Base-by-base conservation (phyloP, 2,888 invertebrate species). In the Sphaerophoria taeniata region DNA sequence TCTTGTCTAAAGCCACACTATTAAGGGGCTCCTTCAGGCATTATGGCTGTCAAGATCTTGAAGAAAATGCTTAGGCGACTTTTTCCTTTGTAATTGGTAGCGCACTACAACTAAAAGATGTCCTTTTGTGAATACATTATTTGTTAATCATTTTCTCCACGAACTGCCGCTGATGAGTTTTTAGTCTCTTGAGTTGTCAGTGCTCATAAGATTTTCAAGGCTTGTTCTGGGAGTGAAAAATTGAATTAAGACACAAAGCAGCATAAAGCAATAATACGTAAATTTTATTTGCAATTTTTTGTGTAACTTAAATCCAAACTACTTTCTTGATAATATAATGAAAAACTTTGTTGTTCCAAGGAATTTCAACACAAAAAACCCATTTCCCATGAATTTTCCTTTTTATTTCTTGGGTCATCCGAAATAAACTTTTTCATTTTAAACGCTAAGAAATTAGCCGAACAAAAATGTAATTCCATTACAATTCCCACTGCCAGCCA, bases 401-500 rank as follows among this genome's bases (percentile, higher is more conserved):
- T 12, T 24, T 24, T 14, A n/a, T 65, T 34, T 5, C 7, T 14
- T 6, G 24, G 4, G 39, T 39, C 6, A 39, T 65, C 7, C 56
- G 9, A 43, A 43, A 9, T 36, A 67, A 76, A 82, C 67, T 84
- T 84, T 76, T 72, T 16, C 75, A 39, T 67, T 63, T 76, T 80
- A 84, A 84, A 84, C 80, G 84, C 55, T 82, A 72, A 84, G 51
- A 75, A 84, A 84, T 84, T 84, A 84, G 80, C 72, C 60, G 72
- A 80, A 75, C 60, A 77, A 84, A 84, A 84, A 84, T 80, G 75
- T 80, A 80, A 84, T 84, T 80, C 72, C 72, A 84, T 84, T 84
- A 84, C 75, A 80, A 56, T n/a, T n/a, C n/a, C n/a, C n/a, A 69
- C 69, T 63, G 24, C 24, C 24, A 24, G 24, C 24, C 24, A 24